These are phyloP conservation scores for Aldrovandia affinis DNA, from an alignment of 2,797 vertebrate species.

Conservation along the genomic window DNA sequence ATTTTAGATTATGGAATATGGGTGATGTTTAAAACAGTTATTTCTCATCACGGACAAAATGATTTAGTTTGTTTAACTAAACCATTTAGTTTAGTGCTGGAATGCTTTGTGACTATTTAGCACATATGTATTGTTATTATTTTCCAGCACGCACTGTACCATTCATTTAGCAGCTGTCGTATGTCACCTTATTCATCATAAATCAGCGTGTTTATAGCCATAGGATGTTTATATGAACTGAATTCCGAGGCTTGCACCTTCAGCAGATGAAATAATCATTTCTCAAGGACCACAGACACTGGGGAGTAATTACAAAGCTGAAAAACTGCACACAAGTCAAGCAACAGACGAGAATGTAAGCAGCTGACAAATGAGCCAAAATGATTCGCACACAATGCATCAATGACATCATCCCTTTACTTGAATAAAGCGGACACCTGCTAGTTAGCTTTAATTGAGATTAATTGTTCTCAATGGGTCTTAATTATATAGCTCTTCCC, in stretches of 20 bases:
- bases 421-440: neutral
- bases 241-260: neutral
- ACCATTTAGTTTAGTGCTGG: too few relatives aligned
- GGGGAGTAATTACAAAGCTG: neutral
- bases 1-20: neutral
- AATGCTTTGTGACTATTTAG: too few relatives aligned
- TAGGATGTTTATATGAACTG: neutral
- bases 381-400: neutral
- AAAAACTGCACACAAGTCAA: neutral
- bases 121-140: neutral
- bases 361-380: neutral
- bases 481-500: neutral
- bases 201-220: neutral
- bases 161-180: neutral
- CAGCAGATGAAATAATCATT: neutral
- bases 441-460: neutral
- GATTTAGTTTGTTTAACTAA: too few relatives aligned
- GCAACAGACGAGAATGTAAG: neutral
- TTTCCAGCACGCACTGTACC: neutral
- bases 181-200: neutral
- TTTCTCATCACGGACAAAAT: neutral
- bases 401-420: neutral
- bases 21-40: neutral
- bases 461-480: neutral
- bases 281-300: neutral